Conservation (phyloP, 2,888 invertebrate genomes). For the Calliopum simillimum region DNA sequence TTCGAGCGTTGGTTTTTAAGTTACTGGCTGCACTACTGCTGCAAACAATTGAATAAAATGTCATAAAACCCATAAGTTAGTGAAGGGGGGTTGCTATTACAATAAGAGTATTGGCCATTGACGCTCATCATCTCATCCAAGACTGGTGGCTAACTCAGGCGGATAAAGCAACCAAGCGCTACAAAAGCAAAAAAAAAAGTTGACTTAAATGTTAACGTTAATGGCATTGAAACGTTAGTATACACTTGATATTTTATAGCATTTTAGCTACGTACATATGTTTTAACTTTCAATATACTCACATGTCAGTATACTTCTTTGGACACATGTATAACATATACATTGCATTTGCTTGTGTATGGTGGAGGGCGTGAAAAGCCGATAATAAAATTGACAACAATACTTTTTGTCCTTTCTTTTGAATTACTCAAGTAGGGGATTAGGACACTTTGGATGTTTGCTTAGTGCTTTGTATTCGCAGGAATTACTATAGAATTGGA, state of each 20-base stretch:
- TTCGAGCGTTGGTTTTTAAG: background rate
- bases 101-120: background rate
- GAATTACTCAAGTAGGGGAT: no score
- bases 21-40: background rate
- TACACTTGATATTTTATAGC: conserved; percentile 4
- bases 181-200: background rate
- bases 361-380: background rate
- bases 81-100: background rate
- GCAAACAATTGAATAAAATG: background rate
- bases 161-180: background rate
- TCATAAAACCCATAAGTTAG: background rate
- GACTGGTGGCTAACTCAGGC: background rate
- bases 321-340: background rate
- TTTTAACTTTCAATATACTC: background rate
- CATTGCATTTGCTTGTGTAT: background rate
- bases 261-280: no score
- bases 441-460: no score
- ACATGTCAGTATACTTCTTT: background rate
- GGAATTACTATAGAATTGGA: no score
- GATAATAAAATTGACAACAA: background rate
- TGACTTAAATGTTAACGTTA: conserved; percentile 4
- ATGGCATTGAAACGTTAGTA: conserved; percentile 1
- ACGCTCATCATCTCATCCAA: background rate
- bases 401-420: no score
- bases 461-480: no score